Conservation (phyloP, 2,888 invertebrate species). For the Chesias legatella region DNA sequence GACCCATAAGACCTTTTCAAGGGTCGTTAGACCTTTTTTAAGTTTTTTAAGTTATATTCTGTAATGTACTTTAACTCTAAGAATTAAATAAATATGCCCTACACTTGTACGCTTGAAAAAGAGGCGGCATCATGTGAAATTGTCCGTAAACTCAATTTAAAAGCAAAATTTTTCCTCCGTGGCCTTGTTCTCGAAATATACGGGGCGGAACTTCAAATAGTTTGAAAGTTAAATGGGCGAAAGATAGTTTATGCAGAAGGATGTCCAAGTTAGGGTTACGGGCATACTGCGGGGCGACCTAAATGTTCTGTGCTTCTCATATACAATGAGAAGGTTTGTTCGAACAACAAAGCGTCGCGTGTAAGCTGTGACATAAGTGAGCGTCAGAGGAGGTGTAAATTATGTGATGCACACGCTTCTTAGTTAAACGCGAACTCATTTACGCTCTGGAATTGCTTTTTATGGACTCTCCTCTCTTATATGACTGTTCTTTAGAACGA, state of each 20-base stretch:
- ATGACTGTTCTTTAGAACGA: constrained; percentile 31
- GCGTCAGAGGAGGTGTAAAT: constrained; percentile 48
- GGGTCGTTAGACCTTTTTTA: too few species aligned
- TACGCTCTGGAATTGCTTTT: constrained; percentile 39
- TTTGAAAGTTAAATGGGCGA: constrained; percentile 22
- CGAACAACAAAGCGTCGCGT: constrained; percentile 42
- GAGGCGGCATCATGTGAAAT: too few species aligned
- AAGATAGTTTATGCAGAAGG: constrained; percentile 20
- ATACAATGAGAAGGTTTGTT: constrained; percentile 41
- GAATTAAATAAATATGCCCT: too few species aligned
- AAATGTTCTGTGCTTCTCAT: constrained; percentile 26
- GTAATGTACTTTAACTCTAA: too few species aligned
- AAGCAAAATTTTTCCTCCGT: too few species aligned
- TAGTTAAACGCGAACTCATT: constrained; percentile 38
- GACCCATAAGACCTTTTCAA: too few species aligned
- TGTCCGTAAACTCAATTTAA: too few species aligned
- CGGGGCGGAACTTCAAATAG: constrained; percentile 13
- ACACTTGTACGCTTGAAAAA: too few species aligned
- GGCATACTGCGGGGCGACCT: constrained; percentile 17
- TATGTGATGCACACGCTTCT: constrained; percentile 39
- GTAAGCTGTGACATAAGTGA: constrained; percentile 47
- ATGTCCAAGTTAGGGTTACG: constrained; percentile 13
- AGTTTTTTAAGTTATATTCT: too few species aligned
- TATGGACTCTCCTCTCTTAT: constrained; percentile 39
- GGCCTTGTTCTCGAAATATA: constrained; percentile 5